Evolutionary conservation across 2,888 invertebrate genomes (phyloP).

Genomic region (Cecidostiba fungosa): DNA sequence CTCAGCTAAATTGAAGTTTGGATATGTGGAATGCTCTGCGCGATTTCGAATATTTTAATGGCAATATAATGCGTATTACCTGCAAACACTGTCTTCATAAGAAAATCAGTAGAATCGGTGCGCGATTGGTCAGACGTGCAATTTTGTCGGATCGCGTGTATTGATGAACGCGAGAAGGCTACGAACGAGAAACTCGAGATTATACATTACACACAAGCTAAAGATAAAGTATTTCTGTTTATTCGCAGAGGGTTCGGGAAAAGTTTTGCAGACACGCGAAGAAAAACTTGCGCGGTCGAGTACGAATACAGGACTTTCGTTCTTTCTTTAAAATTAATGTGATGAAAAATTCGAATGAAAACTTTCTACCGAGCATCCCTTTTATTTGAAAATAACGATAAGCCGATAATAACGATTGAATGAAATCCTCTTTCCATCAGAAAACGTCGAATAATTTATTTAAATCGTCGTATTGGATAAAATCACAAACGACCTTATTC

Average conservation of each 20-base stretch:
- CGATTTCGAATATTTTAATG: not conserved
- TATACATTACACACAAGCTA: constrained; percentile 3
- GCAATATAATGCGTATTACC: not conserved
- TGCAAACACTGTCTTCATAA: not conserved
- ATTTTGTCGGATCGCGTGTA: not conserved
- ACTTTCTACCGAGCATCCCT: no score
- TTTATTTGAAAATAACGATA: no score
- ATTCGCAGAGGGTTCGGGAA: constrained; percentile 11
- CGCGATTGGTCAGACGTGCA: constrained; percentile 9
- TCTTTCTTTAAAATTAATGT: not conserved
- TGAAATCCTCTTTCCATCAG: no score
- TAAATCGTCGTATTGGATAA: no score
- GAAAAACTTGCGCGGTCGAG: not conserved
- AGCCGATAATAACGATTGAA: no score
- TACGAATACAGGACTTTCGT: not conserved
- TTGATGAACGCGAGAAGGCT: not conserved
- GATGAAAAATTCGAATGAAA: not conserved
- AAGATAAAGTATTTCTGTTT: constrained; percentile 6
- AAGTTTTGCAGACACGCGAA: constrained; percentile 33
- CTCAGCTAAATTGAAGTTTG: not conserved
- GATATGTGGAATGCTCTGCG: not conserved
- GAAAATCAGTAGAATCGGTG: not conserved
- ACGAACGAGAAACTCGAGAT: no score
- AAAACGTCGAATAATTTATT: no score
- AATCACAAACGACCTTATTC: no score